A percentile compares a stretch with the other conserved stretches of the same genome.
Conservation (phyloP, 1,140 invertebrate species). For the Halesus radiatus region DNA sequence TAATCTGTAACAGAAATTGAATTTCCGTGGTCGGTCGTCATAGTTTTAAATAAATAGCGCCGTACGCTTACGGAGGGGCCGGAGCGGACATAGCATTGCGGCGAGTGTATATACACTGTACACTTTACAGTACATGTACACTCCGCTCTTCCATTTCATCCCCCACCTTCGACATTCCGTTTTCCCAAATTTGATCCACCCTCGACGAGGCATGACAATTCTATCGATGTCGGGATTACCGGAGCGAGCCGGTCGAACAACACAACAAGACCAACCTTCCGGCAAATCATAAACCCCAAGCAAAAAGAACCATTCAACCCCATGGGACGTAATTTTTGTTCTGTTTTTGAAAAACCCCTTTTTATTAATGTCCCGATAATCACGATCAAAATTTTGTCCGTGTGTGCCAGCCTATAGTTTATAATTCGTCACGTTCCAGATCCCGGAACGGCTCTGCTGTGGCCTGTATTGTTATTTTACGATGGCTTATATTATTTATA, state of each 20-base stretch:
- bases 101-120: neutral
- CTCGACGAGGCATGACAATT: slow-evolving; percentile 52
- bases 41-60: neutral
- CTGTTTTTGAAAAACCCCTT: neutral
- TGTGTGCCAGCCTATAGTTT: slow-evolving; percentile 42
- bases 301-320: neutral
- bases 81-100: neutral
- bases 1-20: neutral
- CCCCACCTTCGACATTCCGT: neutral
- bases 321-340: too few relatives aligned
- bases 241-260: slow-evolving; percentile 18
- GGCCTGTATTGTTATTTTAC: slow-evolving; percentile 27
- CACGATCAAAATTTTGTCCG: neutral
- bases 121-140: neutral
- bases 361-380: neutral
- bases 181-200: slow-evolving; percentile 44
- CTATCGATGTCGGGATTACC: slow-evolving; percentile 51
- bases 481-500: slow-evolving; percentile 11
- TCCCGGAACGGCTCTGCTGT: neutral
- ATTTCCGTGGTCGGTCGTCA: neutral
- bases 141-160: neutral
- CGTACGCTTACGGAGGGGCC: too few relatives aligned
- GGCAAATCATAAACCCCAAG: neutral
- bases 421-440: slow-evolving; percentile 54
- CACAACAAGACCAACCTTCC: neutral